Conservation (phyloP, 2,797 vertebrate species). For the Pangasius macronema region DNA sequence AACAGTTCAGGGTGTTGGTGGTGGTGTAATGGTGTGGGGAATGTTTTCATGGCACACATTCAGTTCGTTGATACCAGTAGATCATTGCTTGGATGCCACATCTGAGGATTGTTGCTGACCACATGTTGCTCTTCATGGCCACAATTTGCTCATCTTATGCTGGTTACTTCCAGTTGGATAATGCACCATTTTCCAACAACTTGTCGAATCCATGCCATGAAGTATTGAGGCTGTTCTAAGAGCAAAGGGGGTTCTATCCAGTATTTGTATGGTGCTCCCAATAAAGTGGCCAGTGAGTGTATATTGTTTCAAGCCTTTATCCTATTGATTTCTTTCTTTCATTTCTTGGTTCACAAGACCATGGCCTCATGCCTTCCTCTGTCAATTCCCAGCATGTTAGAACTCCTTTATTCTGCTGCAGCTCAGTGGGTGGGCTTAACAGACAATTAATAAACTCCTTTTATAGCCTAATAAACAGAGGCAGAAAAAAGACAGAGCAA, state of each 20-base stretch:
- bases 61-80: neutral
- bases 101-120: neutral
- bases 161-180: neutral
- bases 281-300: neutral
- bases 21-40: neutral
- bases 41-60: neutral
- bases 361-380: slow-evolving; percentile 34
- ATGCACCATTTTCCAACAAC: neutral
- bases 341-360: slow-evolving; percentile 51
- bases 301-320: slow-evolving; percentile 41
- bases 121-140: neutral
- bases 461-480: slow-evolving; percentile 17
- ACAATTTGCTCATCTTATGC: neutral
- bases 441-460: slow-evolving; percentile 36
- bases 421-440: slow-evolving; percentile 35
- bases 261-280: neutral
- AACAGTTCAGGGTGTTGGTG: neutral
- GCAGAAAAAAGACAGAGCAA: neutral
- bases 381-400: slow-evolving; percentile 38
- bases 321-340: slow-evolving; percentile 55
- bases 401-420: slow-evolving; percentile 22
- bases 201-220: neutral
- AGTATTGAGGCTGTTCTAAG: neutral
- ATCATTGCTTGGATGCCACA: neutral
- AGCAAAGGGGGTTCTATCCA: neutral